These are phyloP conservation scores for Thera obeliscata DNA, from an alignment of 2,888 invertebrate species.

Conservation along the genomic window DNA sequence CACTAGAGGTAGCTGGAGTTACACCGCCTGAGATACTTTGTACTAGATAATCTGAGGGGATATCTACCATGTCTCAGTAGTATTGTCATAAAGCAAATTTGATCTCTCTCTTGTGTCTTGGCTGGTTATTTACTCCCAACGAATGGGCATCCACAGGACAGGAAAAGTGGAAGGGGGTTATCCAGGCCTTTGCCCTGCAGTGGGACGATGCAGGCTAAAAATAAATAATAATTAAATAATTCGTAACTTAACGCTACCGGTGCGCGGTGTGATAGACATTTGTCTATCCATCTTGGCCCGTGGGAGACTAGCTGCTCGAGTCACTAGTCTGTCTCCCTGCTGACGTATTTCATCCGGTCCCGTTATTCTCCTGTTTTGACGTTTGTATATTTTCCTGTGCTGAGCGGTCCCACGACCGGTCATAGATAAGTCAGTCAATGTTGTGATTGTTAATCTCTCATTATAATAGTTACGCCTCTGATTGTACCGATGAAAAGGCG, in stretches of 20 bases:
- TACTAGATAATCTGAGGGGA: too few relatives aligned
- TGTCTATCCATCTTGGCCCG: slow-evolving; percentile 36
- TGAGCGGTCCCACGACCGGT: slow-evolving; percentile 38
- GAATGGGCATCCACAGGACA: too few relatives aligned
- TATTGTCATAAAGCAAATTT: too few relatives aligned
- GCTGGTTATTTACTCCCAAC: too few relatives aligned
- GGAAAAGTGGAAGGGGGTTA: too few relatives aligned
- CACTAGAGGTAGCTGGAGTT: neutral
- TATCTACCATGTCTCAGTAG: too few relatives aligned
- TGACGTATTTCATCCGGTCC: slow-evolving; percentile 50
- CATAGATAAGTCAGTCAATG: slow-evolving; percentile 30
- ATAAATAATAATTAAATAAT: neutral
- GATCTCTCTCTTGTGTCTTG: too few relatives aligned
- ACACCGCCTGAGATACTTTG: neutral
- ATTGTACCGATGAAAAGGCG: slow-evolving; percentile 23
- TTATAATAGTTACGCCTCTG: slow-evolving; percentile 23
- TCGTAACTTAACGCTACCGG: neutral
- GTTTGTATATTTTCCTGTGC: slow-evolving; percentile 55
- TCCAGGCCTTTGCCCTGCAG: too few relatives aligned
- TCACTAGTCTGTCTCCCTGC: slow-evolving; percentile 40
- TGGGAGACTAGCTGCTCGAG: slow-evolving; percentile 45
- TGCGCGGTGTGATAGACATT: slow-evolving; percentile 1
- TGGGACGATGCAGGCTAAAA: too few relatives aligned
- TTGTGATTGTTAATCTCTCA: slow-evolving; percentile 26
- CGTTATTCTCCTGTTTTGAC: slow-evolving; percentile 54